Evolutionary conservation across 2,888 invertebrate species (phyloP).

Genomic region (Latheticus oryzae): DNA sequence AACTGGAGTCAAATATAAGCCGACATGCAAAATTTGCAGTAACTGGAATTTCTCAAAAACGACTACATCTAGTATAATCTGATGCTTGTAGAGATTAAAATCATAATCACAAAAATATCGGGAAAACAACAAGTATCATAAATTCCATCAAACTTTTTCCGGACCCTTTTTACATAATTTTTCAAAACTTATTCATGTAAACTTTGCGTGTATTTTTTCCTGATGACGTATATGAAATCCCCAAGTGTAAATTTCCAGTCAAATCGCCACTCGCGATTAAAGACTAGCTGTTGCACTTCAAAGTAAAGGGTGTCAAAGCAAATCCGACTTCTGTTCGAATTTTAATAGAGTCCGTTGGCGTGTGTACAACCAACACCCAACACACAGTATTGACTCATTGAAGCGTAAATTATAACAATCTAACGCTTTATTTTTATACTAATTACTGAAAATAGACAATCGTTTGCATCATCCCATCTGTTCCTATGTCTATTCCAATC

Average conservation of each 20-base stretch:
- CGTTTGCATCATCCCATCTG: constrained; percentile 18
- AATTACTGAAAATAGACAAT: constrained; percentile 29
- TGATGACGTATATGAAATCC: constrained; percentile 18
- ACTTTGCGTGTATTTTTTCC: constrained; percentile 23
- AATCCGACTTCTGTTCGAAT: constrained; percentile 41
- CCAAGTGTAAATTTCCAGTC: constrained; percentile 42
- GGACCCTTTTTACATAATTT: too few species aligned
- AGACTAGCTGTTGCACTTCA: constrained; percentile 42
- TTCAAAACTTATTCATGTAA: too few species aligned
- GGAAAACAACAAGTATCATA: too few species aligned
- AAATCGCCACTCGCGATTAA: constrained; percentile 40
- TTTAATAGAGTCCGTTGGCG: constrained; percentile 36
- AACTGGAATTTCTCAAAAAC: too few species aligned
- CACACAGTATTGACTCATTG: constrained; percentile 37
- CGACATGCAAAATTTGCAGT: too few species aligned
- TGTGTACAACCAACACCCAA: too few species aligned
- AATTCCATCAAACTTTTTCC: too few species aligned
- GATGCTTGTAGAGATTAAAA: too few species aligned
- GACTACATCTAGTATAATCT: too few species aligned
- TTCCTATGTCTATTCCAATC: constrained; percentile 50
- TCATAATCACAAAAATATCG: too few species aligned
- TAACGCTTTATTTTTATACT: constrained; percentile 35
- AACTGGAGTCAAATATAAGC: too few species aligned
- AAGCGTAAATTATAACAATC: constrained; percentile 32
- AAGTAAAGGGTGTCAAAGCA: constrained; percentile 45